A percentile compares a stretch with the other conserved stretches of the same genome.
Conservation (phyloP, 2,888 invertebrate genomes). For the Heliconius cydno region DNA sequence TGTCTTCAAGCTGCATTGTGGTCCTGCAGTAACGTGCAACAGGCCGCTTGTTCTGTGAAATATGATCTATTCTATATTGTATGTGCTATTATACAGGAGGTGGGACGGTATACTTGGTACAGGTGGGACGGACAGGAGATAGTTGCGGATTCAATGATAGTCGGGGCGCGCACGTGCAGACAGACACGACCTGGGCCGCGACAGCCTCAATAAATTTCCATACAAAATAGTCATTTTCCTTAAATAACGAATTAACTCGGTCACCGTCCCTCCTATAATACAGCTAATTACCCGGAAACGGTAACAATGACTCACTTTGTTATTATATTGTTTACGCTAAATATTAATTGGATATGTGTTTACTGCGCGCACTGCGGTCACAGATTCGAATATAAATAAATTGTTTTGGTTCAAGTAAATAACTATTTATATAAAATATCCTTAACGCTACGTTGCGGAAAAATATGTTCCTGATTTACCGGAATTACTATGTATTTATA, state of each 20-base stretch:
- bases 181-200: not conserved
- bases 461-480: not conserved
- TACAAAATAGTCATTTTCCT: not conserved
- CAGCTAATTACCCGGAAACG: conserved; percentile 9
- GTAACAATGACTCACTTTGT: conserved; percentile 2
- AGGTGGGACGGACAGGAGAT: not conserved
- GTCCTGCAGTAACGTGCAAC: conserved; percentile 1
- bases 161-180: too few species aligned
- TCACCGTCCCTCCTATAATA: conserved; percentile 3
- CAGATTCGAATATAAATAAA: not conserved
- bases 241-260: not conserved
- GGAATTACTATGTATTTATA: not conserved
- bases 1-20: conserved; percentile 23
- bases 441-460: not conserved
- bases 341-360: conserved; percentile 12
- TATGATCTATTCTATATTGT: not conserved
- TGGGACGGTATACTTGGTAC: not conserved
- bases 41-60: conserved; percentile 11
- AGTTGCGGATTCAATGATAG: not conserved
- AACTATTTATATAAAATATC: not conserved
- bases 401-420: not conserved
- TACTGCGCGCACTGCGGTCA: not conserved
- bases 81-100: not conserved
- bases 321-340: not conserved
- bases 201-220: not conserved